phyloP scores from a whole-genome alignment of 2,113 vertebrate species.

The Turdus rufiventris region DNA sequence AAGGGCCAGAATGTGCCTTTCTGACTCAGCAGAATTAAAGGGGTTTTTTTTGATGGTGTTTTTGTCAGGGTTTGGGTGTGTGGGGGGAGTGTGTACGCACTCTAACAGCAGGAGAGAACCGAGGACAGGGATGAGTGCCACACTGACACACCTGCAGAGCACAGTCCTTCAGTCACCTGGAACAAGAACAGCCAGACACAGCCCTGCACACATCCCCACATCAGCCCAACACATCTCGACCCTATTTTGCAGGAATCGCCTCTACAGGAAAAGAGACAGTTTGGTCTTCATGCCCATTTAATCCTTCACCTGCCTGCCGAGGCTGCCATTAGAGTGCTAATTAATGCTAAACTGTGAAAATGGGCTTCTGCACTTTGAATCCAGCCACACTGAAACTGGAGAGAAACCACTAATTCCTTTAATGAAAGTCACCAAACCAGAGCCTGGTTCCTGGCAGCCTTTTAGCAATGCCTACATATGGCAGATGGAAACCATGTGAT shows the following conservation, averaged over 20 bases:
- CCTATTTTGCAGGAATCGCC: neutral
- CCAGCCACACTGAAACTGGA: constrained; percentile 61
- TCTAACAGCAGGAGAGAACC: neutral
- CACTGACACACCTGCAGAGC: neutral
- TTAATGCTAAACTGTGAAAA: constrained; percentile 56
- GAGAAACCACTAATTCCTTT: constrained; percentile 70
- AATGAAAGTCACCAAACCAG: constrained; percentile 59
- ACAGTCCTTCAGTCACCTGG: neutral
- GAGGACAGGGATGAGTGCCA: neutral
- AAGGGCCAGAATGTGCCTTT: neutral
- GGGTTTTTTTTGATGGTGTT: accelerated
- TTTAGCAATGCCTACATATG: constrained; percentile 33
- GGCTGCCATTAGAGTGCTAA: constrained; percentile 46
- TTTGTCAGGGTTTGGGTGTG: neutral
- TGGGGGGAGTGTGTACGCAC: neutral
- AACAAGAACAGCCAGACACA: neutral
- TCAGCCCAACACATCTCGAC: neutral
- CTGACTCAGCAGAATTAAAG: neutral
- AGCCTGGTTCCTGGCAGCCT: constrained; percentile 29
- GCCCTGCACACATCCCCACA: neutral
- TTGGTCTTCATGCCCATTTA: constrained; percentile 28
- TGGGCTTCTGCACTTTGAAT: constrained; percentile 43
- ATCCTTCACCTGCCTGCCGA: constrained; percentile 44
- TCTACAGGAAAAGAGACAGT: neutral
- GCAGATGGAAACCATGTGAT: constrained; percentile 18